Evolutionary conservation across 1,140 invertebrate genomes (phyloP).

Genomic region (Zaprionus capensis): DNA sequence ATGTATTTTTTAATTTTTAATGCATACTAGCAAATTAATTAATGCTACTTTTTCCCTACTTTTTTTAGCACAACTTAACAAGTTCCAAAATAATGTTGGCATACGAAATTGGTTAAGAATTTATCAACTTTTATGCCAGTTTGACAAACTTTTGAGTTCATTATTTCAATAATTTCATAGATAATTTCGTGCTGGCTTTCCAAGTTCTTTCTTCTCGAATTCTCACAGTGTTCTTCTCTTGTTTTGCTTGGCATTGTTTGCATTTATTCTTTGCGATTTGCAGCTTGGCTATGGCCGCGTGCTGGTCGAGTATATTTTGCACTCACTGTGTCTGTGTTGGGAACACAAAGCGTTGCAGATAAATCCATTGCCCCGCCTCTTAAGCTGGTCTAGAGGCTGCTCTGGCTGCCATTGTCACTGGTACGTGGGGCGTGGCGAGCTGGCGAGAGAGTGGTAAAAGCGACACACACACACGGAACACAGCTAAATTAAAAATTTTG

Average conservation of each 20-base stretch:
- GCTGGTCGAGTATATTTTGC: not conserved
- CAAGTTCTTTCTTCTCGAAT: not conserved
- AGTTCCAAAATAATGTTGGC: too few relatives aligned
- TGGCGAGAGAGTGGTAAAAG: slow-evolving; percentile 30
- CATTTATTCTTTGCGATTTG: slow-evolving; percentile 25
- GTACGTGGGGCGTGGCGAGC: slow-evolving; percentile 10
- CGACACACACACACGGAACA: slow-evolving; percentile 18
- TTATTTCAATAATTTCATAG: not conserved
- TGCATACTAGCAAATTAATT: too few relatives aligned
- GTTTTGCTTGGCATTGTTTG: slow-evolving; percentile 23
- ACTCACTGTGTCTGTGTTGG: slow-evolving; percentile 22
- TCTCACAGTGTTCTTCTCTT: not conserved
- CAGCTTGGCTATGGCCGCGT: not conserved
- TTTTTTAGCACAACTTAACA: too few relatives aligned
- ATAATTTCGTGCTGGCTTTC: not conserved
- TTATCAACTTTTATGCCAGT: too few relatives aligned
- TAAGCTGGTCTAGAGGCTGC: not conserved
- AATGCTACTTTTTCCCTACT: too few relatives aligned
- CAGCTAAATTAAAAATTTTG: slow-evolving; percentile 48
- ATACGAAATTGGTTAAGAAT: too few relatives aligned
- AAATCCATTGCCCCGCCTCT: slow-evolving; percentile 42
- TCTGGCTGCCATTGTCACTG: slow-evolving; percentile 40
- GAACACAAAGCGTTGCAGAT: slow-evolving; percentile 36
- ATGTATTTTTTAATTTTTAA: too few relatives aligned
- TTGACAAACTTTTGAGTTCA: not conserved